Percentiles rank a stretch among this genome's conserved stretches.
These are phyloP conservation scores for Leptopilina clavipes DNA, from an alignment of 1,140 invertebrate genomes.

Conservation along the genomic window DNA sequence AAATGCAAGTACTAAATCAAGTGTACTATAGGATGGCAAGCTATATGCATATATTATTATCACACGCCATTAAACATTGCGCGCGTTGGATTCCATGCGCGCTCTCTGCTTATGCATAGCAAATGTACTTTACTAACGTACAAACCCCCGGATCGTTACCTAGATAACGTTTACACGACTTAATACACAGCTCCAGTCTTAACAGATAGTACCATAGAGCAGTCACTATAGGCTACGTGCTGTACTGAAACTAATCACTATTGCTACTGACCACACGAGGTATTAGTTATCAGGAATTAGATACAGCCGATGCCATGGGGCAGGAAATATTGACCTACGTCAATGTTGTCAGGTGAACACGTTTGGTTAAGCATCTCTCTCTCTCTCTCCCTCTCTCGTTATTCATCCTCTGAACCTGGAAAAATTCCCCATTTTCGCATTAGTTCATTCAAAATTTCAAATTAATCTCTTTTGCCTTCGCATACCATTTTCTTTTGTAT, in stretches of 20 bases:
- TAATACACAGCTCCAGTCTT: slow-evolving; percentile 26
- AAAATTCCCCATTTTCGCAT: too few relatives aligned
- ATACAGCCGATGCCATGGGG: too few relatives aligned
- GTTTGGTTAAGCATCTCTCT: too few relatives aligned
- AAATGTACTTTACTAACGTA: slow-evolving; percentile 29
- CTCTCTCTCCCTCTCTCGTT: too few relatives aligned
- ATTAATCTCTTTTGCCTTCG: too few relatives aligned
- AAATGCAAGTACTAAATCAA: slow-evolving; percentile 26
- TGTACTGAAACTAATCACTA: neutral
- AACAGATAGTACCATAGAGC: neutral
- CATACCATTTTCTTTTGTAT: too few relatives aligned
- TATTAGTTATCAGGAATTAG: too few relatives aligned
- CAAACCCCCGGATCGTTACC: slow-evolving; percentile 35
- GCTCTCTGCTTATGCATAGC: slow-evolving; percentile 35
- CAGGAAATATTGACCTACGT: too few relatives aligned
- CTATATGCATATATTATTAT: slow-evolving; percentile 34
- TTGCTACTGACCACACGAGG: neutral
- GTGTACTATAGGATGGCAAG: slow-evolving; percentile 35
- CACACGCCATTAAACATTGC: slow-evolving; percentile 48
- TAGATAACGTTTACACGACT: slow-evolving; percentile 48
- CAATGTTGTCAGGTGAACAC: too few relatives aligned
- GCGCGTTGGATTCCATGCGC: slow-evolving; percentile 36
- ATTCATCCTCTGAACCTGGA: too few relatives aligned
- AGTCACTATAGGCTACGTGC: neutral
- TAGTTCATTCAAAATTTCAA: too few relatives aligned